Evolutionary conservation across 2,797 vertebrate genomes (phyloP).

Genomic region (Gila robusta): DNA sequence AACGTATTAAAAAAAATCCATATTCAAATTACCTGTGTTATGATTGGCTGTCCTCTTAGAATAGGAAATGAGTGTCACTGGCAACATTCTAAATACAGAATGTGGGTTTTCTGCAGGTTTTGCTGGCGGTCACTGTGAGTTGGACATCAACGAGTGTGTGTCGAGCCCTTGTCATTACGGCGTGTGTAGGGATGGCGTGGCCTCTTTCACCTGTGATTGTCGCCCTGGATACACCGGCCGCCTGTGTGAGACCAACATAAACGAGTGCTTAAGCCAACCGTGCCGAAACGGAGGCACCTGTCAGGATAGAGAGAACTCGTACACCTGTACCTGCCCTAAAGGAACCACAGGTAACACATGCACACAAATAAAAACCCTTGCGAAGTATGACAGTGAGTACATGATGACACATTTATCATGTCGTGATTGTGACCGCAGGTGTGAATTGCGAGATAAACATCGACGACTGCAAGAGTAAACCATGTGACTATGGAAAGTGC

Average conservation of each 20-base stretch:
- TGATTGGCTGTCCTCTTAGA: background rate
- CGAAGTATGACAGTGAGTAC: background rate
- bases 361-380: background rate
- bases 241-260: slow-evolving; percentile 94
- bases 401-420: background rate
- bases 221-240: slow-evolving; percentile 89
- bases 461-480: slow-evolving; percentile 92
- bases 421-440: slow-evolving; percentile 75
- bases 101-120: slow-evolving; percentile 80
- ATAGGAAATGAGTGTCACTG: background rate
- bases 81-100: background rate
- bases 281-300: slow-evolving; percentile 94
- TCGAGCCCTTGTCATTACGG: slow-evolving; percentile 94
- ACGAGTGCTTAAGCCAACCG: slow-evolving; percentile 95
- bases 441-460: slow-evolving; percentile 94
- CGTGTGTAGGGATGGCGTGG: slow-evolving; percentile 89
- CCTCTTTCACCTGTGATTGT: slow-evolving; percentile 90
- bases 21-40: background rate
- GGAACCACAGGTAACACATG: slow-evolving; percentile 87
- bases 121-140: slow-evolving; percentile 87
- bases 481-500: slow-evolving; percentile 92
- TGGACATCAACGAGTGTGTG: slow-evolving; percentile 88
- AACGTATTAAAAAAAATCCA: background rate
- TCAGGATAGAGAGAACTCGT: slow-evolving; percentile 88
- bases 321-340: slow-evolving; percentile 90